These are phyloP conservation scores for Aurelia sp. DNA, from an alignment of 30 jellyfish, hydroid and myxozoan species.

Conservation along the genomic window DNA sequence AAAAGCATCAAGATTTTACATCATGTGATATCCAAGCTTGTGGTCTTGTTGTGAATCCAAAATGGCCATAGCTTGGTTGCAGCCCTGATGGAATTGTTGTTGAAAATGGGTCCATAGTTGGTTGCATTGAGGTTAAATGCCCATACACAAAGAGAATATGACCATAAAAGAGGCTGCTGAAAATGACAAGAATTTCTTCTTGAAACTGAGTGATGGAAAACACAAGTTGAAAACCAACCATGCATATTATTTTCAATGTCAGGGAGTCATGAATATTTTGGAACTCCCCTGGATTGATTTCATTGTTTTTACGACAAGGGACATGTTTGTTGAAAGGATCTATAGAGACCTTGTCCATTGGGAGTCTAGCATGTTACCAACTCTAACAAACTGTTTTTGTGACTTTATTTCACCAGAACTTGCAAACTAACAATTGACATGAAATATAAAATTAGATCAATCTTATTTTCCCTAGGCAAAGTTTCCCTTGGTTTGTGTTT, in stretches of 20 bases:
- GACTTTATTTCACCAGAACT: too few species aligned
- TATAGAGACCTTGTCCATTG: background rate
- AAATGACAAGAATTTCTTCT: background rate
- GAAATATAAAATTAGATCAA: too few species aligned
- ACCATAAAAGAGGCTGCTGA: constrained; percentile 23
- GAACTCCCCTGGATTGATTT: too few species aligned
- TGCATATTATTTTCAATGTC: too few species aligned
- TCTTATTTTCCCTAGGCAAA: too few species aligned
- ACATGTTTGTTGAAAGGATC: background rate
- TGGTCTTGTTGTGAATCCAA: constrained; percentile 29
- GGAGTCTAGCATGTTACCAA: background rate
- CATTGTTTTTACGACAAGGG: background rate
- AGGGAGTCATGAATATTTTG: too few species aligned
- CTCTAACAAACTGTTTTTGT: background rate
- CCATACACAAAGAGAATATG: constrained; percentile 17
- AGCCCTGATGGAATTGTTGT: constrained; percentile 25
- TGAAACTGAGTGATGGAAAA: background rate
- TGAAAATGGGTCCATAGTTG: background rate
- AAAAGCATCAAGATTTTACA: background rate
- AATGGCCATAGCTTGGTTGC: constrained; percentile 54
- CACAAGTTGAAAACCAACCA: too few species aligned
- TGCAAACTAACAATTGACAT: too few species aligned
- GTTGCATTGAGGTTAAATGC: constrained; percentile 41
- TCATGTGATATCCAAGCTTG: constrained; percentile 2
- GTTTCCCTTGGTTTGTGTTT: too few species aligned